Percentiles rank a stretch among this genome's conserved stretches.
phyloP scores from a whole-genome alignment of 2,888 invertebrate genomes.

The Steinernema scapterisci region DNA sequence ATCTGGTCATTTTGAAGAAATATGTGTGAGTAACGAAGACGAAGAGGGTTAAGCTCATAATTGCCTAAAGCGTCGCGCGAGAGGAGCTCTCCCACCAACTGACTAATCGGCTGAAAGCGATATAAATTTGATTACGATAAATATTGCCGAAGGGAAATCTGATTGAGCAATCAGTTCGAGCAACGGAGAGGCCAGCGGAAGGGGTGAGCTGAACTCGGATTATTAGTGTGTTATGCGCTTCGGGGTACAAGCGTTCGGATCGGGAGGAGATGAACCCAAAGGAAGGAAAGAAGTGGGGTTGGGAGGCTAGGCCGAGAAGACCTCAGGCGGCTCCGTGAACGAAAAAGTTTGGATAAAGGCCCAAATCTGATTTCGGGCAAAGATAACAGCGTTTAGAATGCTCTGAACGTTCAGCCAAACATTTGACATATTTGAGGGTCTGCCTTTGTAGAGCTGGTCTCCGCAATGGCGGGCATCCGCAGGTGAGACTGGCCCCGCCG shows the following conservation, averaged over 20 bases:
- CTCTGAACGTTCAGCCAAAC: conserved; percentile 14
- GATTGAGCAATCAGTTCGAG: conserved; percentile 33
- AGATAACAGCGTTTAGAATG: conserved; percentile 11
- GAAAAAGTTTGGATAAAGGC: conserved; percentile 24
- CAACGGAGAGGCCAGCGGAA: not conserved
- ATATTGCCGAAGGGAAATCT: conserved; percentile 31
- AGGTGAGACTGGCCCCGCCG: not conserved
- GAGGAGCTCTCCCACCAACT: conserved; percentile 24
- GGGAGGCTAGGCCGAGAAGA: not conserved
- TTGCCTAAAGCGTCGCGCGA: conserved; percentile 26
- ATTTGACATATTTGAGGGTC: conserved; percentile 3
- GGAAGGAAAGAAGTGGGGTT: not conserved
- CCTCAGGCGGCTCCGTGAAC: not conserved
- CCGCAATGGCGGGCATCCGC: not conserved
- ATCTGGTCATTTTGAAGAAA: not conserved
- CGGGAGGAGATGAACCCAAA: not conserved
- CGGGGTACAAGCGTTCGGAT: not conserved
- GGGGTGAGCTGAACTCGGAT: conserved; percentile 8
- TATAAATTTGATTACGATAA: conserved; percentile 33
- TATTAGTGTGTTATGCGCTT: conserved; percentile 23
- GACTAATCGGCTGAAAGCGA: conserved; percentile 33
- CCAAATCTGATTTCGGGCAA: conserved; percentile 12
- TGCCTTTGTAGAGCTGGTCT: not conserved
- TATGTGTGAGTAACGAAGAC: conserved; percentile 21
- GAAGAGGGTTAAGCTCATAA: conserved; percentile 29